These are phyloP conservation scores for Alces alces DNA, from an alignment of 2,113 vertebrate species.

Conservation along the genomic window DNA sequence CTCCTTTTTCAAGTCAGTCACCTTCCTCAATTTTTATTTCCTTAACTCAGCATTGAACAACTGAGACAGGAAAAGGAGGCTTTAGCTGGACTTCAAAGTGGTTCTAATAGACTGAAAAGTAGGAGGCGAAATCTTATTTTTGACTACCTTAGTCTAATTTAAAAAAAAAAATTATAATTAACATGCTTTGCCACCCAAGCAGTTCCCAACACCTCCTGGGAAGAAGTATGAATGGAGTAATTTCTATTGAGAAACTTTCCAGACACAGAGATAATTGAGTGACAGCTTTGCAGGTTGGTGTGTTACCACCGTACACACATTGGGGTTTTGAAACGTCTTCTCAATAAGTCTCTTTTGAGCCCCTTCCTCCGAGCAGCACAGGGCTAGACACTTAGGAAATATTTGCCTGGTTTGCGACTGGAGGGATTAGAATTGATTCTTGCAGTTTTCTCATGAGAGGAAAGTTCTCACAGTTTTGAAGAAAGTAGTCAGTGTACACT, in stretches of 20 bases:
- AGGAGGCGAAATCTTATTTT: not conserved
- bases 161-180: not conserved
- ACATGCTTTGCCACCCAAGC: not conserved
- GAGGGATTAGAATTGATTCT: not conserved
- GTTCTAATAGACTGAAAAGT: not conserved
- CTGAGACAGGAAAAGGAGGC: not conserved
- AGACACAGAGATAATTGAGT: not conserved
- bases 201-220: not conserved
- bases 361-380: not conserved
- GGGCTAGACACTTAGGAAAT: not conserved
- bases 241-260: not conserved
- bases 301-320: fast-evolving
- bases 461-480: not conserved
- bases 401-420: not conserved
- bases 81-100: not conserved
- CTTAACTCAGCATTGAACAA: not conserved
- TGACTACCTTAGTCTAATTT: not conserved
- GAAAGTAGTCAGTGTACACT: not conserved
- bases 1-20: not conserved
- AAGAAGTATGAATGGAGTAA: not conserved
- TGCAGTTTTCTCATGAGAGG: not conserved
- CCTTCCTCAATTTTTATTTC: not conserved
- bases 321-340: not conserved
- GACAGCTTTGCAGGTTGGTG: not conserved
- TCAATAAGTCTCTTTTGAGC: not conserved